Evolutionary conservation across 2,797 vertebrate species (phyloP), one percentile per base, ranked within the genome.

Genomic region (Poecile montanus): DNA sequence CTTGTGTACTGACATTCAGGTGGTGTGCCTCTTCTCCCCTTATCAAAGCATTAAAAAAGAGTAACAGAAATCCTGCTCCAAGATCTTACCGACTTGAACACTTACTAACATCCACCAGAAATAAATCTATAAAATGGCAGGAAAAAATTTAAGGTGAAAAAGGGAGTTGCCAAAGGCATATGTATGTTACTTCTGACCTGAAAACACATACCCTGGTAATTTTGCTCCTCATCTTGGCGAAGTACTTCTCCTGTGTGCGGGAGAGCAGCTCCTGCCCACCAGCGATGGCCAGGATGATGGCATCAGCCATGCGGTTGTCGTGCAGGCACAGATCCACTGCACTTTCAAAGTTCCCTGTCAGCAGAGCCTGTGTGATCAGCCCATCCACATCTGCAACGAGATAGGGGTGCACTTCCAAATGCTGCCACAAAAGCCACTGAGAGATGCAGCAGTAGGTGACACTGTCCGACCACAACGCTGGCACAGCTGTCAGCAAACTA

Each of bases 231-330:
- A 98, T 98, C 95, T 98, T 99, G 10, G 97, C 98, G 8, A 99
- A 99, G 94, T 99, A 99, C 75, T 99, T 99, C 78, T 97, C 98
- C 97, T 99, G 99, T 4, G 99, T 99, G 93, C 96, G 99, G 91
- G 98, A 98, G 78, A 99, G 96, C 67, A 99, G 98, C 54, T 99
- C 98, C 10, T 98, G 96, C 50, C 99, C 99, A 8, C 99, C 99
- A 1, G 99, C 99, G 38, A 99, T 99, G 75, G 99, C 99, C 94
- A 99, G 96, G 96, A 99, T 99, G 88, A 99, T 99, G 96, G 99
- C 98, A 18, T 99, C 99, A 1, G 99, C 99, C 99, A 99, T 99
- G 16, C 99, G 98, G 96, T 99, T 98, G 97, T 99, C 99, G 32
- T 99, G 98, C 96, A 99, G 98, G 97, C 99, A 99, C 79, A 99